Evolutionary conservation across 2,888 invertebrate species (phyloP), one percentile per base, ranked within the genome.

Genomic region (Trichacis sp.): DNA sequence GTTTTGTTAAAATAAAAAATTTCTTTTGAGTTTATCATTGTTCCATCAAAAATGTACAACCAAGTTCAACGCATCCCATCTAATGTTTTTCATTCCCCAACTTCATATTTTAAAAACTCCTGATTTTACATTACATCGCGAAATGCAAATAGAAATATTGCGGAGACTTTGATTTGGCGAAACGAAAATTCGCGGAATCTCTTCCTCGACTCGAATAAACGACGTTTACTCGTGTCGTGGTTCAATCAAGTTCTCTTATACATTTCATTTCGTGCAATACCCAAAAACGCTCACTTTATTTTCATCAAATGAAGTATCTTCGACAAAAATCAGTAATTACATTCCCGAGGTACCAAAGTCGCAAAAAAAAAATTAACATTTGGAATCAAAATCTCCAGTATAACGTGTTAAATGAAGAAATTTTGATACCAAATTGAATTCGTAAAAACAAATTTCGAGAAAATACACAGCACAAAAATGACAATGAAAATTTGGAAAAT

Each of bases 381-480:
- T n/a, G n/a, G n/a, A n/a, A n/a, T n/a, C n/a, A n/a, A n/a, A n/a
- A n/a, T n/a, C n/a, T n/a, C n/a, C n/a, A n/a, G n/a, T n/a, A n/a
- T n/a, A n/a, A n/a, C 24, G 24, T 24, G 24, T n/a, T 24, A 24
- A 24, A n/a, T 33, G 33, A 33, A 33, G n/a, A 33, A 33, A n/a
- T 33, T 33, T 33, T 9, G n/a, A 33, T 11, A n/a, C 11, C 5
- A 40, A 40, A 40, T 40, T 40, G 14, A 40, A 14, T 33, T 3
- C 2, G 33, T n/a, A 33, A 2, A 33, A n/a, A 64, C 42, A 53
- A 50, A 55, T 43, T 55, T 56, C 48, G 48, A 50, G 42, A 64
- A 51, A 47, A 56, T 60, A 60, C 60, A 56, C 59, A 51, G 54
- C 47, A 64, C 46, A 43, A 52, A 30, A 49, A 51, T n/a, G 33